Evolutionary conservation across 2,113 vertebrate species (phyloP), one percentile per base, ranked within the genome.

Genomic region (Oriolus oriolus): DNA sequence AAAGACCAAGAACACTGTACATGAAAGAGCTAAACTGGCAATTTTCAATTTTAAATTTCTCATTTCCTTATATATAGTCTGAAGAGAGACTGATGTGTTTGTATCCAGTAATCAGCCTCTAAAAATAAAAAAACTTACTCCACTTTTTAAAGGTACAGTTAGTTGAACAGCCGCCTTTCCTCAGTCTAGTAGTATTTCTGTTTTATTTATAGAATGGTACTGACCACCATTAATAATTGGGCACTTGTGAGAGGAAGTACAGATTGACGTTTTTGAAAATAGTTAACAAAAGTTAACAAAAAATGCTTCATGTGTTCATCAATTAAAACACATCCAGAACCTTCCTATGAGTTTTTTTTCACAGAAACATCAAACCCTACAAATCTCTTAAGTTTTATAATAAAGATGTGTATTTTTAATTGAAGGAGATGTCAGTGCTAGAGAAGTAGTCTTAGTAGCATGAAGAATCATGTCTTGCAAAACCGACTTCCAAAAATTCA

Each of bases 331-430:
- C 24, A 35, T 84, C 68, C 2, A 70, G 37, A 80, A 66, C 42
- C 52, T 96, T 95, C 26, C 12, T 78, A 1, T 41, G 14, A 79
- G 35, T 28, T 83, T 49, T 88, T 88, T 85, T 95, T 33, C 9
- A 52, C 12, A 30, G 28, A 64, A 80, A 41, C 1, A 2, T 90
- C 59, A 49, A 60, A 10, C n/a, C 39, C 49, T 71, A 26, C 7
- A n/a, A 35, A 35, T 71, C 17, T 11, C 22, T 64, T 64, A 57
- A 49, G 30, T 39, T 78, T 75, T 82, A 24, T 44, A 9, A 53
- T 63, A 70, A 81, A 57, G 47, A 6, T 41, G 3, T 71, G 4
- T 41, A 3, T 31, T 65, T 94, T 94, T 31, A 47, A 21, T 65
- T 71, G 42, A 81, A 60, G 33, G 16, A 75, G 7, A 17, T 54